phyloP scores from a whole-genome alignment of 2,888 invertebrate genomes.

The Rhaphigaster nebulosa region DNA sequence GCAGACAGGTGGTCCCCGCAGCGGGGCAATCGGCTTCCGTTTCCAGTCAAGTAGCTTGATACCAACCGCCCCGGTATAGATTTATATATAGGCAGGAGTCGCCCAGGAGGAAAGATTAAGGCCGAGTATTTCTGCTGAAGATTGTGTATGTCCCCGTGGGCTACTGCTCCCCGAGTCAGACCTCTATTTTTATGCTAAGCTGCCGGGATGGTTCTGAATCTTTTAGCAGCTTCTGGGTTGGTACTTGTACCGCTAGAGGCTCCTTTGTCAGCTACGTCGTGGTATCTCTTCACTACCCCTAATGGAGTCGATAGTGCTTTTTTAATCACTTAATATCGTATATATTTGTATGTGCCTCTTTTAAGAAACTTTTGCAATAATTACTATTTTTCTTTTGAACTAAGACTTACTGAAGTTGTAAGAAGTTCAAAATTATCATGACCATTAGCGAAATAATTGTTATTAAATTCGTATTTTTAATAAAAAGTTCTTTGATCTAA shows the following conservation, averaged over 20 bases:
- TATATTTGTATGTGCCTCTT: too few species aligned
- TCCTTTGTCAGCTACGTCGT: neutral
- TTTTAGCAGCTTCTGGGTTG: neutral
- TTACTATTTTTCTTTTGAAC: too few species aligned
- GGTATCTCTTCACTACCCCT: neutral
- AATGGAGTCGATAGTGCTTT: neutral
- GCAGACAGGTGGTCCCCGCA: constrained; percentile 8
- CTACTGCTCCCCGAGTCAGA: neutral
- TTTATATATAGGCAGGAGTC: neutral
- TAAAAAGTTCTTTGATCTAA: too few species aligned
- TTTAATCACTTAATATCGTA: neutral
- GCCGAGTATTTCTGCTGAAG: neutral
- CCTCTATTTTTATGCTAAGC: constrained; percentile 12
- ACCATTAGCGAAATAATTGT: too few species aligned
- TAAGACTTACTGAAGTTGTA: too few species aligned
- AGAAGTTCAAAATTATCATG: too few species aligned
- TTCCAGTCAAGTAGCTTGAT: constrained; percentile 23
- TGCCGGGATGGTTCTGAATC: neutral
- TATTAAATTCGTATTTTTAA: too few species aligned
- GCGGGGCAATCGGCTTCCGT: neutral
- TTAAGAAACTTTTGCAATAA: too few species aligned
- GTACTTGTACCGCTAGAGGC: neutral
- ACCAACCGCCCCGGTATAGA: neutral
- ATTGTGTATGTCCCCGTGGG: constrained; percentile 4
- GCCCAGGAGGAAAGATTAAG: constrained; percentile 22